Evolutionary conservation across 2,888 invertebrate species (phyloP), one percentile per base, ranked within the genome.

Genomic region (Zonitis immaculata): DNA sequence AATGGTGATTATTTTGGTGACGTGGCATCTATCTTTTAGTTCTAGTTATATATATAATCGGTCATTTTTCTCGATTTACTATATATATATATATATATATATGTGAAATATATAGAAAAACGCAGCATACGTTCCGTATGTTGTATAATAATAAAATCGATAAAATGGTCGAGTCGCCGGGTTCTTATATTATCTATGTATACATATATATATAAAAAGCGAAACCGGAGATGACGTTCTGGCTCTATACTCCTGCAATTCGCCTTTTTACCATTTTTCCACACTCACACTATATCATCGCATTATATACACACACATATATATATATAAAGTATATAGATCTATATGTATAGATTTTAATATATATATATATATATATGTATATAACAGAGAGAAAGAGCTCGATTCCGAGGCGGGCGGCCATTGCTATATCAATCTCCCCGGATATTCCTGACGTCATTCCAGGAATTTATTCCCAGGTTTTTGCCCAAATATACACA

Each of bases 51-150:
- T n/a, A n/a, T n/a, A n/a, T n/a, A n/a, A n/a, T n/a, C n/a, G n/a
- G n/a, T n/a, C n/a, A n/a, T n/a, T n/a, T n/a, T n/a, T n/a, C n/a
- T n/a, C n/a, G n/a, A n/a, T n/a, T n/a, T n/a, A n/a, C n/a, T n/a
- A n/a, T n/a, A n/a, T n/a, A n/a, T n/a, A n/a, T n/a, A n/a, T n/a
- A n/a, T n/a, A n/a, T n/a, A n/a, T n/a, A n/a, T n/a, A n/a, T n/a
- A n/a, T n/a, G n/a, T n/a, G n/a, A n/a, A n/a, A n/a, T n/a, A n/a
- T 59, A 59, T 66, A 65, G 66, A 66, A 67, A 66, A 66, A 66
- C 65, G 64, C 64, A 64, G 60, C 62, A 58, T 57, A 63, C 59
- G 7, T n/a, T n/a, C n/a, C n/a, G n/a, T n/a, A n/a, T n/a, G n/a
- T n/a, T n/a, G n/a, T n/a, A n/a, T n/a, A n/a, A n/a, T n/a, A n/a